These are phyloP conservation scores for Trachelus stipa DNA, from an alignment of 2,888 invertebrate species.

Conservation along the genomic window DNA sequence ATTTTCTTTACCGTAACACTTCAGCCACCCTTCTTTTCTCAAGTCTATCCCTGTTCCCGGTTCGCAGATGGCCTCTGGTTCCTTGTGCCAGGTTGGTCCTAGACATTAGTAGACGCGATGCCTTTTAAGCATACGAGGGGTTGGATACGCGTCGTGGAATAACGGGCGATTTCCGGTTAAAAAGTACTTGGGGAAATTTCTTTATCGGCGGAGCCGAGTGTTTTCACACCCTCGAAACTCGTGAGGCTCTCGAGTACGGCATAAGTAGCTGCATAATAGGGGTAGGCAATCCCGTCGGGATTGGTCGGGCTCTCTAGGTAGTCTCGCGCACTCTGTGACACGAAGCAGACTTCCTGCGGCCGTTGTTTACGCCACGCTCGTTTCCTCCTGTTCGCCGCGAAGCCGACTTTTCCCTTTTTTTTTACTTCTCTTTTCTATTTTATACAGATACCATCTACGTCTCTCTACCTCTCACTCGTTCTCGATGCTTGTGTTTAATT, in stretches of 20 bases:
- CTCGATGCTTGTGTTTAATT: conserved; percentile 46
- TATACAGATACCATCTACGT: conserved; percentile 44
- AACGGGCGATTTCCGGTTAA: conserved; percentile 14
- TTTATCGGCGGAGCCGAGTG: conserved; percentile 10
- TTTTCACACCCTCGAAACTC: conserved; percentile 1
- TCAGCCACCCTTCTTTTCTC: neutral
- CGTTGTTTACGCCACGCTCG: conserved; percentile 10
- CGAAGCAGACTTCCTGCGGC: conserved; percentile 48
- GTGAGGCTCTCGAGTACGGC: conserved; percentile 32
- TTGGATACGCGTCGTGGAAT: neutral
- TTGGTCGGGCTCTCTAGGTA: neutral
- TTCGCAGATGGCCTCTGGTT: conserved; percentile 6
- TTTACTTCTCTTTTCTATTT: neutral
- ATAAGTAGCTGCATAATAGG: conserved; percentile 43
- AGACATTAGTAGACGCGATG: neutral
- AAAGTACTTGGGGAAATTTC: conserved; percentile 5
- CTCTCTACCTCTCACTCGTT: conserved; percentile 5
- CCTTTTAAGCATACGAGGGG: neutral
- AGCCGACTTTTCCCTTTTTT: conserved; percentile 44
- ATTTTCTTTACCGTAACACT: neutral
- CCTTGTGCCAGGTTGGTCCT: neutral
- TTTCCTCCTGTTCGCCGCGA: conserved; percentile 34
- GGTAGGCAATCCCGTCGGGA: conserved; percentile 42
- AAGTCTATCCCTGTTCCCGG: neutral
- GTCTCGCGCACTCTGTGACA: conserved; percentile 33